Percentiles rank a stretch among this genome's conserved stretches.
Evolutionary conservation across 2,797 vertebrate genomes (phyloP).

Genomic region (Gephyroberyx darwinii): DNA sequence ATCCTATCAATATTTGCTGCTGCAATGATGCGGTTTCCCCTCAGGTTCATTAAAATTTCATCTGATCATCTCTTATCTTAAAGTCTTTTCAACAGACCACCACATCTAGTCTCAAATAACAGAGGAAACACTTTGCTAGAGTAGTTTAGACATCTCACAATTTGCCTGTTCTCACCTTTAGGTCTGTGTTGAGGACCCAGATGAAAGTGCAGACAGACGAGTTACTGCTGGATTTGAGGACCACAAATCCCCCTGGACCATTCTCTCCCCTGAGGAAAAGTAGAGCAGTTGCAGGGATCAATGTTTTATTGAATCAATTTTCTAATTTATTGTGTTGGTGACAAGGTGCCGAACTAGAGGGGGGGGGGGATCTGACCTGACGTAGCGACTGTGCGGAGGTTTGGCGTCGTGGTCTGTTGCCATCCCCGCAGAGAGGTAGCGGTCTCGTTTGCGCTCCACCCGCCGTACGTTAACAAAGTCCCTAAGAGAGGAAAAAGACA

Average conservation of each 20-base stretch:
- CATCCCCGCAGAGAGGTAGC: conserved; percentile 92
- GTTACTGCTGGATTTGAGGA: conserved; percentile 89
- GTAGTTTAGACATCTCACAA: not conserved
- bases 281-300: not conserved
- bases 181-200: conserved; percentile 97
- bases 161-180: conserved; percentile 85
- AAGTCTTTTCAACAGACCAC: not conserved
- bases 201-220: conserved; percentile 92
- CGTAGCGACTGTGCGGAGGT: conserved; percentile 85
- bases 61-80: too few relatives aligned
- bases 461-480: conserved; percentile 96
- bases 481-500: conserved; percentile 71
- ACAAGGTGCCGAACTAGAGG: not conserved
- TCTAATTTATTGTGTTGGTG: conserved; percentile 9
- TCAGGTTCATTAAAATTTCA: too few relatives aligned
- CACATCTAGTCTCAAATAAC: not conserved
- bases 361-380: conserved; percentile 82
- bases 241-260: conserved; percentile 93
- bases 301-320: conserved; percentile 26
- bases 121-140: not conserved
- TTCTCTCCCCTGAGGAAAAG: conserved; percentile 89
- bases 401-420: conserved; percentile 86
- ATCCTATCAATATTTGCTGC: too few relatives aligned
- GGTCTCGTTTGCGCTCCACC: conserved; percentile 90
- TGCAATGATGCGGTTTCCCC: too few relatives aligned